Conservation (phyloP, 2,113 vertebrate genomes). For the Tenrec ecaudatus region DNA sequence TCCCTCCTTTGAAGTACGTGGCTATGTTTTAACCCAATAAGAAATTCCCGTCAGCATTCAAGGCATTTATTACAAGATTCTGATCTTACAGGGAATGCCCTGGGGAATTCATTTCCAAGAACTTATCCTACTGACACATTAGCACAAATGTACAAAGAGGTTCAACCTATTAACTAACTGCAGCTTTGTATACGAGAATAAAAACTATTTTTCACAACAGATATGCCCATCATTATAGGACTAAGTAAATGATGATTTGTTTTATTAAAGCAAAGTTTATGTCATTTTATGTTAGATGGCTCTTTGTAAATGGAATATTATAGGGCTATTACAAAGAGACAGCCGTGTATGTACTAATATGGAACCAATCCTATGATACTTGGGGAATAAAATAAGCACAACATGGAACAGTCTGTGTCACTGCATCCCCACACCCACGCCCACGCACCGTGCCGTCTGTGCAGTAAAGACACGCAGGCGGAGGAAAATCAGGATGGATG, state of each 20-base stretch:
- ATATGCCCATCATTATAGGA: not conserved
- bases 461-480: slow-evolving; percentile 11
- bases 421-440: not conserved
- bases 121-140: slow-evolving; percentile 16
- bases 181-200: slow-evolving; percentile 16
- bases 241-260: not conserved
- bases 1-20: slow-evolving; percentile 6
- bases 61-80: not conserved
- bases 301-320: not conserved
- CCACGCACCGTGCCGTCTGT: not conserved
- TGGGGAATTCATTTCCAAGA: slow-evolving; percentile 25
- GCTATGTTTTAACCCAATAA: slow-evolving; percentile 14
- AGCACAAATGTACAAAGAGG: not conserved
- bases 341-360: not conserved
- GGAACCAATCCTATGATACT: not conserved
- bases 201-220: not conserved
- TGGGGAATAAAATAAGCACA: not conserved
- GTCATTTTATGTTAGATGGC: too few relatives aligned
- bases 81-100: slow-evolving; percentile 7
- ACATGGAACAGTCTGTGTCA: not conserved
- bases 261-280: not conserved
- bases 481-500: slow-evolving; percentile 17
- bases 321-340: not conserved
- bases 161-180: slow-evolving; percentile 23
- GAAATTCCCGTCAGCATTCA: slow-evolving; percentile 26